Evolutionary conservation across 1,140 invertebrate genomes (phyloP), one percentile per base, ranked within the genome.

Genomic region (Caerostris extrusa): DNA sequence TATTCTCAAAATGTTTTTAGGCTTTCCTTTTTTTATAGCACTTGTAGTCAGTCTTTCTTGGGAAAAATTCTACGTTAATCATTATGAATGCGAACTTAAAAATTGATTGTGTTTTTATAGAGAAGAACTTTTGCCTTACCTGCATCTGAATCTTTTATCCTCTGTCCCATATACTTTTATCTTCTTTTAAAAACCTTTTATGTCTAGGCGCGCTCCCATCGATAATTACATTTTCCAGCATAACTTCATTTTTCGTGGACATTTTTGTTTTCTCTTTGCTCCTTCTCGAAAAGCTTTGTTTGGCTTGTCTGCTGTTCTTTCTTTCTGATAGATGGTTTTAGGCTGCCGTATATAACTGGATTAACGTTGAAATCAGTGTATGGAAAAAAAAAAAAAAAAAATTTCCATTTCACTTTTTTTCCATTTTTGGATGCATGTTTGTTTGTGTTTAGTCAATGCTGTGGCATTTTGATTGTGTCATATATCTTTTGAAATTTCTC

Each of bases 161-260:
- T 34, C 34, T 34, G 34, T 34, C 34, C 34, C 34, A 34, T 34
- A 34, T 85, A 19, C 7, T 56, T 85, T 17, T 60, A 19, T 56
- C 5, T 34, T 12, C 82, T 58, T 58, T 85, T 77, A 60, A 85
- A 85, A 85, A 58, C 57, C 57, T 85, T 85, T 56, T 85, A 56
- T 57, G 82, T 57, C 57, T 85, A 17, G 8, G 82, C 82, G 4
- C 10, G 19, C 5, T 34, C 55, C 64, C n/a, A 14, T 19, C 82
- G 56, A 12, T 85, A 85, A 85, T 85, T 60, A 57, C 55, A 85
- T 85, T 85, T 85, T 57, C 82, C 19, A 58, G 17, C 82, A 60
- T 85, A 85, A 85, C 82, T 57, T 60, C 56, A 3, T 85, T 85
- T n/a, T n/a, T 60, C 6, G 58, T 57, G 19, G 14, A 57, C 4